Evolutionary conservation across 2,888 invertebrate species (phyloP).

Genomic region (Agrochola lota): DNA sequence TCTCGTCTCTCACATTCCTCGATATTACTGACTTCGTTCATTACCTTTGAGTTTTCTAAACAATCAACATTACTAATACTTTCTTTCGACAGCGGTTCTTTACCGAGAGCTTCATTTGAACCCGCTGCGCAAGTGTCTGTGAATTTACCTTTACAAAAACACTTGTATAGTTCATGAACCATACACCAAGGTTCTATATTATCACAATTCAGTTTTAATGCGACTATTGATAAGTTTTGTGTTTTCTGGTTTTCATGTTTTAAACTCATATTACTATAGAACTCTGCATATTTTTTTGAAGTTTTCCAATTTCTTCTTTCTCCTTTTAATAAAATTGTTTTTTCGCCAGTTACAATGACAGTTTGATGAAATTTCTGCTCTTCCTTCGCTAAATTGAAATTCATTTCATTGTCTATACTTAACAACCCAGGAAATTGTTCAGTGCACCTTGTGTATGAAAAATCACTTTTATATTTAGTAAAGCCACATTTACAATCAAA

Average conservation of each 20-base stretch:
- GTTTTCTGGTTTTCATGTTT: constrained; percentile 72
- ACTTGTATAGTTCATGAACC: constrained; percentile 92
- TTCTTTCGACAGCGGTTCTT: constrained; percentile 36
- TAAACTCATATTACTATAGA: constrained; percentile 78
- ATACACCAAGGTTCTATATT: constrained; percentile 92
- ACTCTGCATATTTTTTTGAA: constrained; percentile 91
- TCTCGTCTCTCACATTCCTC: constrained; percentile 21
- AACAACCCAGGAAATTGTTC: constrained; percentile 79
- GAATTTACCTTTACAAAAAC: constrained; percentile 91
- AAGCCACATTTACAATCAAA: constrained; percentile 88
- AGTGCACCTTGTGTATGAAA: constrained; percentile 70
- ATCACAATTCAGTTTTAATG: constrained; percentile 76
- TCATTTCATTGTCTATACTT: constrained; percentile 87
- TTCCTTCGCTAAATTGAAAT: constrained; percentile 91
- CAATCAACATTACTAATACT: constrained; percentile 14
- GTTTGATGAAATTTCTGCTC: constrained; percentile 94
- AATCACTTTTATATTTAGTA: constrained; percentile 76
- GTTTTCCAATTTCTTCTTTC: constrained; percentile 90
- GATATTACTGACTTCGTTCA: neutral
- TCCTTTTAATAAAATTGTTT: constrained; percentile 91
- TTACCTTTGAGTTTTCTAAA: constrained; percentile 26
- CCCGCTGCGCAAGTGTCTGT: constrained; percentile 59
- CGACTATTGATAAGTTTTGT: constrained; percentile 72
- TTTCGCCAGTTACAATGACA: constrained; percentile 92
- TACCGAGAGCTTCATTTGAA: constrained; percentile 24